A percentile compares a stretch with the other conserved stretches of the same genome.
These are phyloP conservation scores for Periophthalmus magnuspinnatus DNA, from an alignment of 2,797 vertebrate genomes.

Conservation along the genomic window DNA sequence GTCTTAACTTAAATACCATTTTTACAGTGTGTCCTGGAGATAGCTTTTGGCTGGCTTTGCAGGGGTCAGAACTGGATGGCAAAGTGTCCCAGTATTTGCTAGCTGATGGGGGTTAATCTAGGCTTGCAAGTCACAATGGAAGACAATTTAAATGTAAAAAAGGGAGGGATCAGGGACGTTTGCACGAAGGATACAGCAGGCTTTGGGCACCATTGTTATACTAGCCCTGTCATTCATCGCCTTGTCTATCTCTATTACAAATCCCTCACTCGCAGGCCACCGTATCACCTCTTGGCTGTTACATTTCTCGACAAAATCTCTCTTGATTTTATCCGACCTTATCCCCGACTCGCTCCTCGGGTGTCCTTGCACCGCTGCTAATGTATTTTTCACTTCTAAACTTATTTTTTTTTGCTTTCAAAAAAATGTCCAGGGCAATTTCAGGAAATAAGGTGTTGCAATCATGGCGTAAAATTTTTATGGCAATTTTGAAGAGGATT, in stretches of 20 bases:
- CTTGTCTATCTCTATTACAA: constrained; percentile 65
- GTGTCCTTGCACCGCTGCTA: constrained; percentile 18
- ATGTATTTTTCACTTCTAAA: neutral
- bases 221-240: constrained; percentile 62
- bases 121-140: constrained; percentile 67
- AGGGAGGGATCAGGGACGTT: constrained; percentile 62
- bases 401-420: neutral
- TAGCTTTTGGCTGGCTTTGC: constrained; percentile 38
- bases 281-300: constrained; percentile 32
- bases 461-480: neutral
- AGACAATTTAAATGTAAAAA: constrained; percentile 72
- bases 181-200: constrained; percentile 64
- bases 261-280: constrained; percentile 33
- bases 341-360: constrained; percentile 22
- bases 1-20: too few species aligned
- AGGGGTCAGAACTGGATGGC: constrained; percentile 55
- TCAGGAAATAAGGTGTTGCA: neutral
- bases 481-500: neutral
- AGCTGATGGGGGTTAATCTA: constrained; percentile 51
- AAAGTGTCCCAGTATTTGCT: constrained; percentile 45
- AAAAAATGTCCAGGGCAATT: neutral
- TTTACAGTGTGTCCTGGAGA: constrained; percentile 9
- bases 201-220: constrained; percentile 69
- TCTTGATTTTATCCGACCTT: constrained; percentile 38
- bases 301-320: constrained; percentile 35